A percentile compares a stretch with the other conserved stretches of the same genome.
Evolutionary conservation across 2,888 invertebrate genomes (phyloP).

Genomic region (Hemistola chrysoprasaria): DNA sequence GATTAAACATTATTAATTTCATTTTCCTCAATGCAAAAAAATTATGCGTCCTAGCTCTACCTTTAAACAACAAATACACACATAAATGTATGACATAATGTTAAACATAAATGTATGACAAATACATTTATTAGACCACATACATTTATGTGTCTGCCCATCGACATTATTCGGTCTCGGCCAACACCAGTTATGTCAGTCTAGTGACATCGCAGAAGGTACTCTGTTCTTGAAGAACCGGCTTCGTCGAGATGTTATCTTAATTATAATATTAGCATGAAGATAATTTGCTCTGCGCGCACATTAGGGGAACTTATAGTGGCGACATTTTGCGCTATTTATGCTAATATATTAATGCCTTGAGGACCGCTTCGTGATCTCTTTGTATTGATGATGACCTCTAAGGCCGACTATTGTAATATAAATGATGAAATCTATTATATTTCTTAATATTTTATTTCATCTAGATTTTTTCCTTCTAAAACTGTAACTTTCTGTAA

Average conservation of each 20-base stretch:
- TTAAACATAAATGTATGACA: too few species aligned
- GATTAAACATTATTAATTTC: too few species aligned
- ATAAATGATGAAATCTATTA: background rate
- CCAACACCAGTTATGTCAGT: slow-evolving; percentile 25
- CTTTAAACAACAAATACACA: too few species aligned
- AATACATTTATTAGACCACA: background rate
- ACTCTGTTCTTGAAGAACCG: slow-evolving; percentile 25
- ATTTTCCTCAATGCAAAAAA: too few species aligned
- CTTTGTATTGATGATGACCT: slow-evolving; percentile 25
- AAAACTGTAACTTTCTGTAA: too few species aligned
- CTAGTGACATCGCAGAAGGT: slow-evolving; percentile 24
- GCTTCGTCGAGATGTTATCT: slow-evolving; percentile 44
- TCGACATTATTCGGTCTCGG: slow-evolving; percentile 23
- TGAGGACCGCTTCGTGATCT: slow-evolving; percentile 18
- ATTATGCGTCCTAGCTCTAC: too few species aligned
- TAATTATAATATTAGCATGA: slow-evolving; percentile 66
- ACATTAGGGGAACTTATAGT: slow-evolving; percentile 41
- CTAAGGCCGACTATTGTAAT: slow-evolving; percentile 10
- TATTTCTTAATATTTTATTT: too few species aligned
- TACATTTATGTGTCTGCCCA: slow-evolving; percentile 12
- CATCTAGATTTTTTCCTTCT: too few species aligned
- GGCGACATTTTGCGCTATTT: slow-evolving; percentile 42
- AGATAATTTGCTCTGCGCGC: slow-evolving; percentile 56
- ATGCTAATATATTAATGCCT: slow-evolving; percentile 36
- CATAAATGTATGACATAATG: too few species aligned